Base-by-base conservation (phyloP, 2,888 invertebrate genomes). In the Rhodophaea formosa region DNA sequence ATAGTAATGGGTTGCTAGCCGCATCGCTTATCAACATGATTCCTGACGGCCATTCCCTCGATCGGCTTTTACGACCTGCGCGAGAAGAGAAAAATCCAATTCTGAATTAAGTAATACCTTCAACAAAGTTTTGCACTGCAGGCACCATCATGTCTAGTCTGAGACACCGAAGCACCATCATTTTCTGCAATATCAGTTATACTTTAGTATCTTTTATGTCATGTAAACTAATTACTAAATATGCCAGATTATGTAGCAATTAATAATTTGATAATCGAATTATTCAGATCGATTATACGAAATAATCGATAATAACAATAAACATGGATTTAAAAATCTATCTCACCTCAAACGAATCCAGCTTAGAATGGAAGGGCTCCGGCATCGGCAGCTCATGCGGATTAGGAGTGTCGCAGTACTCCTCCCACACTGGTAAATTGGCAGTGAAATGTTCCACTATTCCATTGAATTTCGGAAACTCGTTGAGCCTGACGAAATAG, bases 101-200 rank as follows among this genome's bases (percentile, higher is more conserved):
- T 30, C 1, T 0, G 14, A 30, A 44, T 8, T 10, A 44, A 16
- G 8, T n/a, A 15, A 53, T 83, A 94, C 94, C 85, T 82, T 92
- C 80, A 0, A 96, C 95, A 76, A 95, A 96, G 62, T 92, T 87
- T 79, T 95, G 95, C 56, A 96, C 94, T 29, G 93, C 96, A 12
- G 95, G 95, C 56, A 95, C 94, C 82, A 98, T 93, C 93, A 98
- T 98, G 79, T 98, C 98, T 16, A 96, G 94, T 45, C 98, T 93
- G 68, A 98, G 92, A 66, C 96, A 96, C 54, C 98, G 93, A 7
- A 98, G 79, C 2, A 98, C 84, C 64, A 96, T 83, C 72, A 98
- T 82, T 84, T 94, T 95, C 89, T 97, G 94, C 12, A 39, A 35
- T 46, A 44, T 29, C 23, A 56, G 23, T 23, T 23, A 23, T 23